Evolutionary conservation across 1,140 invertebrate species (phyloP).

Genomic region (Trigoniulus corallinus): DNA sequence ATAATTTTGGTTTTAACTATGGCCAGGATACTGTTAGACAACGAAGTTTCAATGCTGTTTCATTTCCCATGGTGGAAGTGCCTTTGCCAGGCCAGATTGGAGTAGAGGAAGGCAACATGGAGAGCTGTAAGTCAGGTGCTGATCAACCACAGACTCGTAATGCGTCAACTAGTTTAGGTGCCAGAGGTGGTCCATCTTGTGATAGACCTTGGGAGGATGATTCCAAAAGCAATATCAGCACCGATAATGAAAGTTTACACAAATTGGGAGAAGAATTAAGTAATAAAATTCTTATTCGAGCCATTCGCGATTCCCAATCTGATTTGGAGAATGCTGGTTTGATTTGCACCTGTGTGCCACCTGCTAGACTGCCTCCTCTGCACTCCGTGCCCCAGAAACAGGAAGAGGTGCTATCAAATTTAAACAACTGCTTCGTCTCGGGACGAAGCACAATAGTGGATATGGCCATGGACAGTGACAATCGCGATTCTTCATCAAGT

Average conservation of each 20-base stretch:
- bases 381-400: background rate
- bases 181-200: background rate
- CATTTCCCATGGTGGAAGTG: background rate
- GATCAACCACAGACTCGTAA: background rate
- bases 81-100: background rate
- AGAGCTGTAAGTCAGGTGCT: background rate
- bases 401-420: background rate
- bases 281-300: background rate
- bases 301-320: background rate
- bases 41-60: too few species aligned
- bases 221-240: background rate
- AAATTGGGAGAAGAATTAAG: background rate
- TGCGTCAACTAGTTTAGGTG: background rate
- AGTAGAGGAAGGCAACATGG: background rate
- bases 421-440: background rate
- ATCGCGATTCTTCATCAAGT: conserved; percentile 7
- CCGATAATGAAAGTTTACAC: background rate
- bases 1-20: background rate
- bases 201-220: background rate
- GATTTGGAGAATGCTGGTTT: background rate
- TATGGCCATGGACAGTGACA: conserved; percentile 3
- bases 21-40: background rate
- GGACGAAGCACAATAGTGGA: background rate
- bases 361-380: too few species aligned
- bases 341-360: too few species aligned